A percentile compares a stretch with the other conserved stretches of the same genome.
Evolutionary conservation across 2,113 vertebrate species (phyloP).

Genomic region (Psittacula cyanocephala): DNA sequence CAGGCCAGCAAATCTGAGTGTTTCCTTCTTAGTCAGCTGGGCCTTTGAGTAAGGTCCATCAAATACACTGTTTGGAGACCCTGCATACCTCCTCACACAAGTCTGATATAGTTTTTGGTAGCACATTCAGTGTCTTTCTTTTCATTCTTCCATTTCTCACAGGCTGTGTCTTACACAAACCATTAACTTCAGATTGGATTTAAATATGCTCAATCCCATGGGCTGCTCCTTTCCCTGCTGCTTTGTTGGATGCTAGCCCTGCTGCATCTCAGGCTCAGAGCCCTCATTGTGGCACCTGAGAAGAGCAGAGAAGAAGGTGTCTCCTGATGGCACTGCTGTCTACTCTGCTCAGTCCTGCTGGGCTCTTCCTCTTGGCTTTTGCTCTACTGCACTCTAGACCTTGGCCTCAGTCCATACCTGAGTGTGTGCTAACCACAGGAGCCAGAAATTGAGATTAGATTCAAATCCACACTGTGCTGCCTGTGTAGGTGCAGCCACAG

Average conservation of each 20-base stretch:
- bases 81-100: neutral
- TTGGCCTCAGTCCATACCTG: neutral
- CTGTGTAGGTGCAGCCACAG: neutral
- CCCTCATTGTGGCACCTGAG: neutral
- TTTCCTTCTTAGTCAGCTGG: neutral
- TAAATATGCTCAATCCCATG: neutral
- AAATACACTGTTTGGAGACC: neutral
- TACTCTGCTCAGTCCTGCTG: neutral
- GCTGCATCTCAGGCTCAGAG: neutral
- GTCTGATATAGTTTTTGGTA: neutral
- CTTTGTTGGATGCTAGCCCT: neutral
- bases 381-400: neutral
- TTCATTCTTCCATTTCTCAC: neutral
- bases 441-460: neutral
- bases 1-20: neutral
- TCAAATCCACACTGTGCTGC: neutral
- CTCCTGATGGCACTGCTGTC: neutral
- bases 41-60: neutral
- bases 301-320: neutral
- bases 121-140: neutral
- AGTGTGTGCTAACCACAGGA: neutral
- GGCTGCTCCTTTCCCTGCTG: neutral
- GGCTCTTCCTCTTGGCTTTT: neutral
- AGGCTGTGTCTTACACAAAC: neutral
- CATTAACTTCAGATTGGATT: neutral